Evolutionary conservation across 64 coral and sea anemone species (phyloP), one percentile per base, ranked within the genome.

Genomic region (Porites australiensis): DNA sequence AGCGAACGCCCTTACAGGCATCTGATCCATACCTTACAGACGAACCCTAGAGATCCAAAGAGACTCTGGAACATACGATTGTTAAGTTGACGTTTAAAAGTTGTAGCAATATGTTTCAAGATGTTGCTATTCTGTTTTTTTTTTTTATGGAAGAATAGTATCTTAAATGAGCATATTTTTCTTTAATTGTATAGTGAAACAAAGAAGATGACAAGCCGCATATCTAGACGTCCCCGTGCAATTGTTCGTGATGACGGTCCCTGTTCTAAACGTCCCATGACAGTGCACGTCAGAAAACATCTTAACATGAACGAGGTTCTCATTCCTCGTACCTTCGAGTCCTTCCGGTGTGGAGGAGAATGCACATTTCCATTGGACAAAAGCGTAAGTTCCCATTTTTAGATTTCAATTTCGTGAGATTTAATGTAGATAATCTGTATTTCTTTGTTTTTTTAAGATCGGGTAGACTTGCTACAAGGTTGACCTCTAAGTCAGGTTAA

Each of bases 291-390:
- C 46, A 22, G 8, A 3, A 50, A 10, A 0, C 15, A 84, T 45
- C 19, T 67, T 64, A 46, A 13, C 23, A 19, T 64, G 16, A n/a
- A 52, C 45, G 44, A 49, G 6, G 62, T 84, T 11, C 15, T 51
- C 8, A 13, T 84, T 19, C 81, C 81, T 22, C 44, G 16, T 2
- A 21, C 15, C 7, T 84, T 68, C 13, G 81, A 84, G 2, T 64
- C 81, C 15, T 84, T 20, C 81, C 67, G 81, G 63, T 84, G 81
- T 84, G 81, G 81, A 50, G 81, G 81, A 48, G 15, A 50, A 13
- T 84, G 81, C 18, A 69, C 67, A 68, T 84, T 84, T n/a, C 81
- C 81, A 11, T 60, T 84, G 44, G 46, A 68, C 51, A 51, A 15
- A 6, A 84, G 49, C 3, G 81, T 84, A 67, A 10, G 79, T 82